Conservation (phyloP, 2,113 vertebrate species). For the Suricata suricatta region DNA sequence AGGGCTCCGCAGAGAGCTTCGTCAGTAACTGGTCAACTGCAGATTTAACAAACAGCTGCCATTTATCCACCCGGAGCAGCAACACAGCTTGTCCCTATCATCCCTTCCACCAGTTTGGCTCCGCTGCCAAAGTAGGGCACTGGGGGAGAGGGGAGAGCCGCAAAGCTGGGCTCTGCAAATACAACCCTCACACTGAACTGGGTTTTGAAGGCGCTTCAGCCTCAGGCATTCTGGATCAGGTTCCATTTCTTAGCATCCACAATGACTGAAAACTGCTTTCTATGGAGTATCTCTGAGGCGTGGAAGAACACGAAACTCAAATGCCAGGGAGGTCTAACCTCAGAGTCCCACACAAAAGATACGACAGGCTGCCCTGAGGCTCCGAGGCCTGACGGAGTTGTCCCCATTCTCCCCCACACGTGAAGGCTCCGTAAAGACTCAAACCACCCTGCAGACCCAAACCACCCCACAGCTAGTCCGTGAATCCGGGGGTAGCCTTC, state of each 20-base stretch:
- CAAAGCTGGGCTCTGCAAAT: background rate
- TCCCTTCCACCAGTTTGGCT: conserved; percentile 79
- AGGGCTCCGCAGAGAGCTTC: conserved; percentile 89
- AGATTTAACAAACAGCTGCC: conserved; percentile 88
- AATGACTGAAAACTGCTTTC: background rate
- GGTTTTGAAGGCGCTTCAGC: background rate
- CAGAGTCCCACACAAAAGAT: background rate
- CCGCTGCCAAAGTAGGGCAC: background rate
- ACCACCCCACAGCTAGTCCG: background rate
- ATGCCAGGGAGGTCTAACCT: background rate
- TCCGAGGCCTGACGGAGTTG: background rate
- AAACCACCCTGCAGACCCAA: background rate
- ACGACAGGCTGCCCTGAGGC: background rate
- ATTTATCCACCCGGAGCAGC: conserved; percentile 88
- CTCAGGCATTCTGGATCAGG: background rate
- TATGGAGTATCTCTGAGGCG: background rate
- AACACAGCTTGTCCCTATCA: conserved; percentile 86
- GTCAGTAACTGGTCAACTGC: conserved; percentile 86
- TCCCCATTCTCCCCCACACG: background rate
- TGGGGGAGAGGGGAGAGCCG: background rate
- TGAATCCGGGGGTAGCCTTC: conserved; percentile 34
- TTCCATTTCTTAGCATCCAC: background rate
- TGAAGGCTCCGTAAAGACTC: background rate
- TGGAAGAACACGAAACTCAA: background rate
- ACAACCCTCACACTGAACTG: background rate